phyloP scores from a whole-genome alignment of 2,888 invertebrate genomes.

The Copidosoma aretas region DNA sequence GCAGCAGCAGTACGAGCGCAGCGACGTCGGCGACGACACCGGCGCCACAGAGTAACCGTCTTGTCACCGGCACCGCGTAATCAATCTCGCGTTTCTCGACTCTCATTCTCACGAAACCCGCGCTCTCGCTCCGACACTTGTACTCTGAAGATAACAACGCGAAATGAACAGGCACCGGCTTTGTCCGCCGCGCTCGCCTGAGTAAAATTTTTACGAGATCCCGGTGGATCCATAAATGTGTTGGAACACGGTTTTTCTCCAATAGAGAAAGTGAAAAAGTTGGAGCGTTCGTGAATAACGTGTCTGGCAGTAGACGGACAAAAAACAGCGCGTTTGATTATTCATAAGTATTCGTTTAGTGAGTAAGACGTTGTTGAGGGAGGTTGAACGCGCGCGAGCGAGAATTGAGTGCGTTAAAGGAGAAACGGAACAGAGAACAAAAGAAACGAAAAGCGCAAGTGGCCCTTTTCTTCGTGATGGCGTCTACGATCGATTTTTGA shows the following conservation, averaged over 20 bases:
- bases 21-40: constrained; percentile 33
- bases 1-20: constrained; percentile 33
- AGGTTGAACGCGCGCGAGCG: constrained; percentile 44
- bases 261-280: constrained; percentile 1
- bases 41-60: constrained; percentile 51
- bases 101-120: constrained; percentile 20
- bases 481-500: constrained; percentile 33
- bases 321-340: constrained; percentile 50
- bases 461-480: constrained; percentile 32
- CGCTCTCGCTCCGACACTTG: constrained; percentile 15
- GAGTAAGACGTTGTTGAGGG: constrained; percentile 59
- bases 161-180: too few relatives aligned
- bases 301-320: not conserved
- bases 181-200: too few relatives aligned
- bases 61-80: constrained; percentile 59
- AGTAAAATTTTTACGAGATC: too few relatives aligned
- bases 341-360: constrained; percentile 59
- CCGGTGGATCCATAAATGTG: too few relatives aligned
- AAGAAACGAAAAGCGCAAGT: constrained; percentile 22
- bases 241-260: too few relatives aligned
- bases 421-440: constrained; percentile 12
- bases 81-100: constrained; percentile 26
- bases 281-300: not conserved
- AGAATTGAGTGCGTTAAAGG: constrained; percentile 23
- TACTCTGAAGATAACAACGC: constrained; percentile 3